These are phyloP conservation scores for Brachypodius melanocephalos DNA, from an alignment of 2,113 vertebrate genomes.

Conservation along the genomic window DNA sequence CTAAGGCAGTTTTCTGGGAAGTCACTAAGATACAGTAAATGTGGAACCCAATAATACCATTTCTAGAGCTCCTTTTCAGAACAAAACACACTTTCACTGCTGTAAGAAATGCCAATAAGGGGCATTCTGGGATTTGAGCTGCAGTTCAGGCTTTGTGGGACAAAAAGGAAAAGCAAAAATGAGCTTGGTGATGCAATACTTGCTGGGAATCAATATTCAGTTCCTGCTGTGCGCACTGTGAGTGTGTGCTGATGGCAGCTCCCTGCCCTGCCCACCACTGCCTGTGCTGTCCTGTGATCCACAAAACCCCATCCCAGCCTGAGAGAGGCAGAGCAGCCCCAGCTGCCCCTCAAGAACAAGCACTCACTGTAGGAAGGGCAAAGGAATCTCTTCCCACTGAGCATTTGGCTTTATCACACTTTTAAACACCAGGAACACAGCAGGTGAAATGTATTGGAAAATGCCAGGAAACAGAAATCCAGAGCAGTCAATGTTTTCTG, in stretches of 20 bases:
- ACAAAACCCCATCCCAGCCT: background rate
- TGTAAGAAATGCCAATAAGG: background rate
- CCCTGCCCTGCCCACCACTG: background rate
- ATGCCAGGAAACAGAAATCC: background rate
- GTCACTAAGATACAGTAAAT: background rate
- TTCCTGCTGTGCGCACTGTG: background rate
- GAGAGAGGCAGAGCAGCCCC: background rate
- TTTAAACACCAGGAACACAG: background rate
- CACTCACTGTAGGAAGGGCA: accelerated
- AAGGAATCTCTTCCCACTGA: background rate
- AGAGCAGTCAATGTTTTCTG: background rate
- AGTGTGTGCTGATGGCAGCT: background rate
- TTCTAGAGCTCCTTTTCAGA: background rate
- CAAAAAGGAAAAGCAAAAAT: background rate
- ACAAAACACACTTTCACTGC: background rate
- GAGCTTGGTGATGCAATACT: background rate
- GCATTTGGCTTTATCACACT: background rate
- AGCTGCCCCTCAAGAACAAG: background rate
- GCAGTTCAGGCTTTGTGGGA: background rate
- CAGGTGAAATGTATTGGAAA: background rate
- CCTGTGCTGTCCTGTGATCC: accelerated
- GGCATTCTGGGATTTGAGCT: background rate
- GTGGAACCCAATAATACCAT: background rate
- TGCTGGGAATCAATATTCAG: background rate
- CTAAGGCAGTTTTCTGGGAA: background rate